phyloP scores from a whole-genome alignment of 2,888 invertebrate genomes.

The Zygaena filipendulae region DNA sequence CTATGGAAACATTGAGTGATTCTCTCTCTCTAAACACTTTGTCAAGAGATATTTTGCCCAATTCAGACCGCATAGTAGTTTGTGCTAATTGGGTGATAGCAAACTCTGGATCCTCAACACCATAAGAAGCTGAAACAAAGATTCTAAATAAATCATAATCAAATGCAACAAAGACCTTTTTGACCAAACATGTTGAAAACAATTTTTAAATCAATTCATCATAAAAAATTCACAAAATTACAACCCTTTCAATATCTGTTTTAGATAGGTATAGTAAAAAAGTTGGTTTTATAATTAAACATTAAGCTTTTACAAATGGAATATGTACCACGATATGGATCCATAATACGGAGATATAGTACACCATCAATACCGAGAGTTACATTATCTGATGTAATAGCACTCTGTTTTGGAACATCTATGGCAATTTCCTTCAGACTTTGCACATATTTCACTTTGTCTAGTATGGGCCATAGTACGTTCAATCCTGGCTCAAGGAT shows the following conservation, averaged over 20 bases:
- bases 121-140: slow-evolving; percentile 81
- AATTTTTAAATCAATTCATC: too few species aligned
- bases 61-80: slow-evolving; percentile 99
- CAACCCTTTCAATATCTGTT: too few species aligned
- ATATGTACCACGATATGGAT: slow-evolving; percentile 89
- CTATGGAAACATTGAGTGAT: slow-evolving; percentile 93
- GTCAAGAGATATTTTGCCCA: slow-evolving; percentile 97
- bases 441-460: slow-evolving; percentile 96
- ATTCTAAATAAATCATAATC: slow-evolving; percentile 1
- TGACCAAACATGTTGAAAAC: too few species aligned
- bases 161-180: not conserved
- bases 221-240: too few species aligned
- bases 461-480: slow-evolving; percentile 89
- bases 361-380: slow-evolving; percentile 97
- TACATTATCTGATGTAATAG: slow-evolving; percentile 98
- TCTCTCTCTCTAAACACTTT: slow-evolving; percentile 97
- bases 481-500: slow-evolving; percentile 96
- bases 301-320: too few species aligned
- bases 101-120: slow-evolving; percentile 99
- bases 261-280: slow-evolving; percentile 3
- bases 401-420: slow-evolving; percentile 98
- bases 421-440: slow-evolving; percentile 99
- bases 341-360: slow-evolving; percentile 90
- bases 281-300: too few species aligned
- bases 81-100: slow-evolving; percentile 99